Conservation (phyloP, 2,113 vertebrate genomes). For the Anolis sagrei region DNA sequence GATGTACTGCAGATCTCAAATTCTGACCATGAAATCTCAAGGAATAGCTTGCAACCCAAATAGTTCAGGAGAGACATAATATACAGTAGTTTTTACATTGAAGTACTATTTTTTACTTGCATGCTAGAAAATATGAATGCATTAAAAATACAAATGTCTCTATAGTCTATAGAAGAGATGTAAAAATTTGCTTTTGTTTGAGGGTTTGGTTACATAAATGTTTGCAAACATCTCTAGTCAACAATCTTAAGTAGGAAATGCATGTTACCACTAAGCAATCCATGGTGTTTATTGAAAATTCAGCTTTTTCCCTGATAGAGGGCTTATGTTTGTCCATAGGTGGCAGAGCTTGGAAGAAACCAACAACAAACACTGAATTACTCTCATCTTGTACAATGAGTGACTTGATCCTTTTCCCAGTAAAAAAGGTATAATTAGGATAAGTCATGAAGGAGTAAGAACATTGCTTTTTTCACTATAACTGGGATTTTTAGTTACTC, state of each 20-base stretch:
- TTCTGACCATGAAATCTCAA: no score
- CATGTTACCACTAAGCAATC: conserved; percentile 7
- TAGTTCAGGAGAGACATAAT: conserved; percentile 2
- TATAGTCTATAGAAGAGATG: neutral
- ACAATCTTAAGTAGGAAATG: conserved; percentile 20
- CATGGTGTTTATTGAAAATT: neutral
- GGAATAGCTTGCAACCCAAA: no score
- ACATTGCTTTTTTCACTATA: no score
- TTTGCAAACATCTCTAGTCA: neutral
- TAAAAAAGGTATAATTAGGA: no score
- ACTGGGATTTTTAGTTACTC: no score
- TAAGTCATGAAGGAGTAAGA: no score
- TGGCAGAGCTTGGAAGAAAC: no score
- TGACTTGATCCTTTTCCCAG: no score
- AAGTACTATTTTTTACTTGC: neutral
- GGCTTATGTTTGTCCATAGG: no score
- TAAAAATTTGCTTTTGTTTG: neutral
- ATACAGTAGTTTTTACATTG: neutral
- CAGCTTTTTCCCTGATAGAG: neutral
- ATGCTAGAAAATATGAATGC: neutral
- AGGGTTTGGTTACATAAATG: neutral
- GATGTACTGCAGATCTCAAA: no score
- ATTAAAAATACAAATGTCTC: neutral
- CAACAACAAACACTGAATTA: no score
- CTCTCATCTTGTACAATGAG: no score